These are phyloP conservation scores for Rhyacophila brunnea DNA, from an alignment of 1,140 invertebrate genomes.

Conservation along the genomic window DNA sequence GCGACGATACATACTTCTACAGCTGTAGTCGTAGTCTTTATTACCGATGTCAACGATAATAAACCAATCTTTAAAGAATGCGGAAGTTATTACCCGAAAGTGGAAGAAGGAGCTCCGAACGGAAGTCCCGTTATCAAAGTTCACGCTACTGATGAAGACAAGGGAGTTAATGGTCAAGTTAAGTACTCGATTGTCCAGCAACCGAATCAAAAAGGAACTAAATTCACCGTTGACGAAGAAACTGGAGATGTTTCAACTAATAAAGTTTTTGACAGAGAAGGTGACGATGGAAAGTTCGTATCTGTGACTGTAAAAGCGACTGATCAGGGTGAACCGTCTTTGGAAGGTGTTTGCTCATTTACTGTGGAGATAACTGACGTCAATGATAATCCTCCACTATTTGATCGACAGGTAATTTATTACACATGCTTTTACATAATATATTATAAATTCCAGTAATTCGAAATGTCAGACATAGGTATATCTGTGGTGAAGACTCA, in stretches of 20 bases:
- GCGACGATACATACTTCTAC: conserved; percentile 86
- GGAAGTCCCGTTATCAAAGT: conserved; percentile 92
- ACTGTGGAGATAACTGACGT: conserved; percentile 95
- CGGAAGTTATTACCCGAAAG: conserved; percentile 86
- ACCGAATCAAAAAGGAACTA: conserved; percentile 93
- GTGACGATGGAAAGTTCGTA: conserved; percentile 93
- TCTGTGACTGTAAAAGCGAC: conserved; percentile 95
- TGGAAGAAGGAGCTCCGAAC: conserved; percentile 88
- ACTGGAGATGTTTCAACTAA: conserved; percentile 92
- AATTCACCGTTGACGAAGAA: conserved; percentile 92
- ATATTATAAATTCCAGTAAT: too few relatives aligned
- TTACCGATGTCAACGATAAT: conserved; percentile 95
- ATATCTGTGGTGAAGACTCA: background rate
- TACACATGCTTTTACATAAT: too few relatives aligned
- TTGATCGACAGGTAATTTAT: conserved; percentile 82
- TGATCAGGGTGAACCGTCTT: conserved; percentile 91
- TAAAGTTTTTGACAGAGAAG: conserved; percentile 94
- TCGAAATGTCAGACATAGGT: too few relatives aligned
- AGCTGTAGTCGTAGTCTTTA: conserved; percentile 94
- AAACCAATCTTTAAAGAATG: conserved; percentile 94
- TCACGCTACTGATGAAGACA: conserved; percentile 90
- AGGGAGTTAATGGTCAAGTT: conserved; percentile 88
- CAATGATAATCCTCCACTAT: conserved; percentile 91
- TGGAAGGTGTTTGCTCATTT: conserved; percentile 94
- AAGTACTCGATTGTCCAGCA: conserved; percentile 96